Percentiles rank a stretch among this genome's conserved stretches.
Evolutionary conservation across 2,113 vertebrate species (phyloP).

Genomic region (Oreocharis arfaki): DNA sequence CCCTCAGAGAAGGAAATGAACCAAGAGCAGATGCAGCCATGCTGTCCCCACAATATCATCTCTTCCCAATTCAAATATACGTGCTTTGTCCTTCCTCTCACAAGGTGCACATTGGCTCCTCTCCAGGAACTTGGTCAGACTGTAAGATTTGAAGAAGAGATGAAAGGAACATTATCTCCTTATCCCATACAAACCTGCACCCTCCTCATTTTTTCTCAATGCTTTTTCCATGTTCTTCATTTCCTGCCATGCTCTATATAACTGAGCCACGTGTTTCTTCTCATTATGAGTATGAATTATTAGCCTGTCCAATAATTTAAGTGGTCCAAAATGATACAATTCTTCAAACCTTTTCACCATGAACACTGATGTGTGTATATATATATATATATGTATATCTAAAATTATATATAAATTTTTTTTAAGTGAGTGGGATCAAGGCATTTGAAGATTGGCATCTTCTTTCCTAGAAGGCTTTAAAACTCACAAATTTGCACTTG

Average conservation of each 20-base stretch:
- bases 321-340: background rate
- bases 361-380: background rate
- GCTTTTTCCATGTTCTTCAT: background rate
- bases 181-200: background rate
- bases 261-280: background rate
- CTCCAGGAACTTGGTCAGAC: background rate
- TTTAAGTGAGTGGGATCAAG: background rate
- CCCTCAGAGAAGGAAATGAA: background rate
- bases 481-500: background rate
- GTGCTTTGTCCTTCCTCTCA: background rate
- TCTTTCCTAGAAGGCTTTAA: background rate
- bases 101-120: background rate
- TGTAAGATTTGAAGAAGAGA: background rate
- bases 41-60: background rate
- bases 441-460: background rate
- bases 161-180: background rate
- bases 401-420: background rate
- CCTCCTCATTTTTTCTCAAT: background rate
- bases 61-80: background rate
- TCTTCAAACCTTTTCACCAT: background rate
- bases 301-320: background rate
- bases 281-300: background rate
- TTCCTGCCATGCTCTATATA: background rate
- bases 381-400: background rate
- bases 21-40: background rate